Base-by-base conservation (phyloP, 1,140 invertebrate species). In the Chironomus tepperi region DNA sequence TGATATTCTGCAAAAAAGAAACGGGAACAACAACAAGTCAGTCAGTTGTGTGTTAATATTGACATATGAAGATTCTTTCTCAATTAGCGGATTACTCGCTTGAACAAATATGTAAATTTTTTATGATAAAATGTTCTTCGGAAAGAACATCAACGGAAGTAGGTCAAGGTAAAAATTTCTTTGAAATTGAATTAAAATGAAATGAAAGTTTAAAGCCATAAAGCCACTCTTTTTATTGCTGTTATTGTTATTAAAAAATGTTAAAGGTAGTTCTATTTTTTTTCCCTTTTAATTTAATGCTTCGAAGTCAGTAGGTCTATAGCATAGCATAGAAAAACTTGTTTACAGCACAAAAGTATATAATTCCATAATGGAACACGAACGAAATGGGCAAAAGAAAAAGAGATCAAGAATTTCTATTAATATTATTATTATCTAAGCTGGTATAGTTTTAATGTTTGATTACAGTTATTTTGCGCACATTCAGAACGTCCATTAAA, bases 21-120 rank as follows among this genome's bases (percentile, higher is more conserved):
- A 57, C 47, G 47, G 47, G 47, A 57, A 57, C 47, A 47, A 47
- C 43, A 47, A 15, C 43, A 57, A n/a, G 47, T 57, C n/a, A 34
- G 24, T 57, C 12, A n/a, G 47, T 57, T 3, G 15, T 57, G 15
- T 47, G 43, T 47, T 1, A 34, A 57, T 57, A 57, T 57, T 57
- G 47, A 57, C 47, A 57, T n/a, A 57, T 57, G n/a, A 57, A 57
- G 47, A 57, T n/a, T 57, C 47, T 57, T 57, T 15, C 15, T 57
- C 47, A 57, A 57, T 57, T 57, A 57, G 47, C 12, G 47, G 47
- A 57, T n/a, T 34, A 34, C 24, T 34, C 5, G 24, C 24, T 34
- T 34, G 24, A 34, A 34, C 24, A 34, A 34, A 34, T 34, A 34
- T 34, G 24, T n/a, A n/a, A n/a, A 34, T 34, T 34, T 34, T 34